Percentiles rank a stretch among this genome's conserved stretches.
Evolutionary conservation across 2,888 invertebrate genomes (phyloP).

Genomic region (Eupelmus urozonus): DNA sequence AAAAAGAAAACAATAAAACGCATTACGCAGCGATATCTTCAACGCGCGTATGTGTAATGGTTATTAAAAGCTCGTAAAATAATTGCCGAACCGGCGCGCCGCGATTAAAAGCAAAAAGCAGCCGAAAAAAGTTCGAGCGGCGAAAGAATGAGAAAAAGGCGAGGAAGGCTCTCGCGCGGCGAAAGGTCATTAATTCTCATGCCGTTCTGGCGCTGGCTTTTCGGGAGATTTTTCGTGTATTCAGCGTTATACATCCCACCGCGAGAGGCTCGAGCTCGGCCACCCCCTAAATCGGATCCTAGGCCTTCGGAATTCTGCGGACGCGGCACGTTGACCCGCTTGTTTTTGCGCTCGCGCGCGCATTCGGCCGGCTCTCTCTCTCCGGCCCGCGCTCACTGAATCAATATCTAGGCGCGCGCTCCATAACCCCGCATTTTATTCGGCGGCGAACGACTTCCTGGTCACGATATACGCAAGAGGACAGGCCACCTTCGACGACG

Average conservation of each 20-base stretch:
- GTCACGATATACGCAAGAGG: neutral
- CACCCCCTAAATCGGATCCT: slow-evolving; percentile 15
- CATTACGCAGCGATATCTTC: neutral
- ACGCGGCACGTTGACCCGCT: slow-evolving; percentile 45
- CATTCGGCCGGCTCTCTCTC: neutral
- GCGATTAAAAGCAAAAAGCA: slow-evolving; percentile 12
- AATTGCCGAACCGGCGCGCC: slow-evolving; percentile 12
- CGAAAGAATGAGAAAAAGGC: neutral
- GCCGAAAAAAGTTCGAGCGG: no score
- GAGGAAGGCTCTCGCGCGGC: neutral
- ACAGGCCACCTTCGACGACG: no score
- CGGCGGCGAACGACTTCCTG: slow-evolving; percentile 3
- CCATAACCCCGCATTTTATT: neutral
- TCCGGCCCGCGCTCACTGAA: neutral
- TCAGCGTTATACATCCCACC: slow-evolving; percentile 21
- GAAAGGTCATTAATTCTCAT: slow-evolving; percentile 41
- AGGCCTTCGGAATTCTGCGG: slow-evolving; percentile 30
- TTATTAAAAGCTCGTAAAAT: slow-evolving; percentile 33
- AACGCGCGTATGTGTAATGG: neutral
- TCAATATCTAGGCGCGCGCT: slow-evolving; percentile 9
- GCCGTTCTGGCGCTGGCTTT: slow-evolving; percentile 5
- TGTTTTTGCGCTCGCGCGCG: slow-evolving; percentile 10
- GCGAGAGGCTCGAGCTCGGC: neutral
- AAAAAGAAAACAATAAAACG: neutral
- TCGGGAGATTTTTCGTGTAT: slow-evolving; percentile 32